Percentiles rank a stretch among this genome's conserved stretches.
phyloP scores from a whole-genome alignment of 2,113 vertebrate species.

The Serinus canaria region DNA sequence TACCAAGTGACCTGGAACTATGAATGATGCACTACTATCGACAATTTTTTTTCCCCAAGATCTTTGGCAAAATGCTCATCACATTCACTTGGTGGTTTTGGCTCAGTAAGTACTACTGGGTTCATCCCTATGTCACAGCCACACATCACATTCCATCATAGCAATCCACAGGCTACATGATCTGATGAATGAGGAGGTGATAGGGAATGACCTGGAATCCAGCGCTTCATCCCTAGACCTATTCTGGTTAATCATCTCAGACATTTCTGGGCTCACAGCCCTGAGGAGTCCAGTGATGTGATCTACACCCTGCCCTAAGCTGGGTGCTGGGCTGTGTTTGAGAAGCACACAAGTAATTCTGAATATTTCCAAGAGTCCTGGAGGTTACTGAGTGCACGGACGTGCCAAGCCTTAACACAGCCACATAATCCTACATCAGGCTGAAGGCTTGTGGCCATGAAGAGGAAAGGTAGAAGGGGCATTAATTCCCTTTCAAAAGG shows the following conservation, averaged over 20 bases:
- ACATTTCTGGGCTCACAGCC: background rate
- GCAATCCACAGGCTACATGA: background rate
- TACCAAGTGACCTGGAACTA: background rate
- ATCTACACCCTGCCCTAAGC: accelerated
- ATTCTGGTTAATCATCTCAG: background rate
- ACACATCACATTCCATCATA: background rate
- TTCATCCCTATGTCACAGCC: background rate
- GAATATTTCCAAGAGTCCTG: background rate
- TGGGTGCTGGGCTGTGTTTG: background rate
- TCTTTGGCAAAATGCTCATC: background rate
- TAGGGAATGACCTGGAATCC: background rate
- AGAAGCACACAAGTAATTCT: background rate
- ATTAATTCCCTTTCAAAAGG: background rate
- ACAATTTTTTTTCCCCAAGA: background rate
- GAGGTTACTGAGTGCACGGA: background rate
- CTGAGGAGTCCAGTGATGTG: background rate
- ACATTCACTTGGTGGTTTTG: background rate
- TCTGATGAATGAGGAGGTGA: background rate
- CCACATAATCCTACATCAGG: background rate
- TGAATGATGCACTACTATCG: background rate
- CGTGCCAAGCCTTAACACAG: accelerated
- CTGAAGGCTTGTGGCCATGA: background rate
- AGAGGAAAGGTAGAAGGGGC: background rate
- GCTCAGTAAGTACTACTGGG: background rate
- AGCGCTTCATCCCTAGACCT: background rate